A percentile compares a stretch with the other conserved stretches of the same genome.
Evolutionary conservation across 2,113 vertebrate species (phyloP).

Genomic region (Rhinoderma darwinii): DNA sequence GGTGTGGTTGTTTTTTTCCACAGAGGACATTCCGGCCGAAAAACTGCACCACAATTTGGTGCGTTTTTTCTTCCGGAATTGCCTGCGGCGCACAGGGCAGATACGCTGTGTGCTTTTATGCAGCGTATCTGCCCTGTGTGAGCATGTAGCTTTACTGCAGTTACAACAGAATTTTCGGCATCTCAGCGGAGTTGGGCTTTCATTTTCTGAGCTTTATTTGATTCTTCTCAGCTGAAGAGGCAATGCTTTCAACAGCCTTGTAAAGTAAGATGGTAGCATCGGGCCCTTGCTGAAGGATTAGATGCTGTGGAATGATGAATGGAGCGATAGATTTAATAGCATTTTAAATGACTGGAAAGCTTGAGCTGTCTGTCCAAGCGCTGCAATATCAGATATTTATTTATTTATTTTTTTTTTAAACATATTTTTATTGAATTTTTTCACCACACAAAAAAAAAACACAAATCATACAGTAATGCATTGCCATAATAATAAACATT

Average conservation of each 20-base stretch:
- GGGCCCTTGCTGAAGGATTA: not conserved
- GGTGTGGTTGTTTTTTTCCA: no score
- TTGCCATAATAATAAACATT: no score
- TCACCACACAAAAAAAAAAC: no score
- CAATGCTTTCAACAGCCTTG: not conserved
- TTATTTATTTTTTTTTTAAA: not conserved
- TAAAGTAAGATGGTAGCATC: not conserved
- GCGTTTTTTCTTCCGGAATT: no score
- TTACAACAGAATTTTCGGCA: not conserved
- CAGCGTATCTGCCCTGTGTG: not conserved
- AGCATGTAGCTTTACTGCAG: not conserved
- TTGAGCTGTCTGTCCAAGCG: not conserved
- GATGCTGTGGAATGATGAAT: not conserved
- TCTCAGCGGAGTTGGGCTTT: not conserved
- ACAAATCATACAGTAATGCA: no score
- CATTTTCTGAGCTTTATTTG: not conserved
- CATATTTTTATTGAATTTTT: no score
- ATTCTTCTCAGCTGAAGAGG: not conserved
- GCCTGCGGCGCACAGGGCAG: no score
- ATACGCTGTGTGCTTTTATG: no score
- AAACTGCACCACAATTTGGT: no score
- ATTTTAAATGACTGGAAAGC: not conserved
- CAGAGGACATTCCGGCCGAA: no score
- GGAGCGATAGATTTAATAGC: not conserved
- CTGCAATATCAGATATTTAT: not conserved